Base-by-base conservation (phyloP, 2,797 vertebrate species). In the Epinephelus malabaricus region DNA sequence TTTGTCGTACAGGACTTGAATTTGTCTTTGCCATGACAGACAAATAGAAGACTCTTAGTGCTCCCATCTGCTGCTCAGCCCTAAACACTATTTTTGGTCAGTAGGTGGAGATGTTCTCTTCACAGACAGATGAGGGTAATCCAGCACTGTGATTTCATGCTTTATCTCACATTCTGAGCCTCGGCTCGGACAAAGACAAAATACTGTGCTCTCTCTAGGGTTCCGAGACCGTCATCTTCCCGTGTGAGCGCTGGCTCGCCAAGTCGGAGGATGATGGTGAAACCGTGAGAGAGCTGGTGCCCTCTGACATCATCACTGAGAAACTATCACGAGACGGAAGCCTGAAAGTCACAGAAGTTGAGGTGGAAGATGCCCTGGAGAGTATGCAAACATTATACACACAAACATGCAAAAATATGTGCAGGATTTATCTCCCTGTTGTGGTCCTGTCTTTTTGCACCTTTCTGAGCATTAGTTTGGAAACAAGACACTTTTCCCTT, bases 291-390 rank as follows among this genome's bases (percentile, higher is more conserved):
- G 98, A 99, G 81, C 93, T 99, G 88, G 97, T 98, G 8, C 98
- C 98, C 1, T 98, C 97, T 43, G 96, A 97, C 81, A 97, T 99
- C 92, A 98, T 98, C 76, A 97, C 97, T 0, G 96, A 98, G 93
- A 99, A 98, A 73, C 97, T 99, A 47, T 88, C 95, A 77, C 95
- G 96, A 83, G 98, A 99, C 0, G 98, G 98, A 25, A 97, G 93
- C 2, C 95, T 99, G 61, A 96, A 97, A 89, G 96, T 97, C 84
- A 97, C 96, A 17, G 96, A 98, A 68, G 95, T 97, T 19, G 97
- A 97, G 84, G 97, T 99, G 78, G 98, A 99, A 25, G 98, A 99
- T 1, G 95, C 98, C 0, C 91, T 99, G 81, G 98, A 99, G 94
- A 97, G 98, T 99, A 96, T 74, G 97, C 86, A 2, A 50, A 54